Base-by-base conservation (phyloP, 2,888 invertebrate species). In the Entomobrya proxima region DNA sequence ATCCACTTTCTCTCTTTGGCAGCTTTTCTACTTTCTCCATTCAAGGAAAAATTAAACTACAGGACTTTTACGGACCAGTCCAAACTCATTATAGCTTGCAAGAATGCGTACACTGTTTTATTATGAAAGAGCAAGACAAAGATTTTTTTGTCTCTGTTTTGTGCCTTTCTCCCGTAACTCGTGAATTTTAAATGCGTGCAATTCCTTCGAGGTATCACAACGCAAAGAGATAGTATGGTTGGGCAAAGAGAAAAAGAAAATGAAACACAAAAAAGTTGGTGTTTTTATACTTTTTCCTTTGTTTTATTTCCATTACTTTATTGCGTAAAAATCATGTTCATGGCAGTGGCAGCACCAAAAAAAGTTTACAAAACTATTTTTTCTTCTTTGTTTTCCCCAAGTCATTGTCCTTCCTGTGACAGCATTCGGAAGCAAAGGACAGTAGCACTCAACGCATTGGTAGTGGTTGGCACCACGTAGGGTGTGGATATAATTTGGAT, bases 111-210 rank as follows among this genome's bases (percentile, higher is more conserved):
- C 37, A 24, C n/a, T 50, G n/a, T 50, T 50, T n/a, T 18, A 15
- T 44, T 75, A 2, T 47, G n/a, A 37, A 24, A 24, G 13, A 15
- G 55, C 27, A 44, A 69, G 15, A 40, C 2, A 30, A 37, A 32
- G 11, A 18, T 64, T 80, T 69, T 58, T 81, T 58, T 58, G 18
- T 24, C 35, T 47, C 30, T 58, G 32, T 58, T 18, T 1, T 44
- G 21, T n/a, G n/a, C n/a, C n/a, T 32, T 35, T 74, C 75, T 18
- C 27, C 27, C 50, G 82, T 50, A 64, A 64, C 77, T 78, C 77
- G 52, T 84, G 84, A 77, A 84, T 84, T 84, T 84, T 84, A 84
- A 75, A 84, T 78, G 83, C 47, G 44, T 78, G 74, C 64, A 79
- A 85, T 79, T 50, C 78, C 78, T 78, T 69, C 24, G 78, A 84